Evolutionary conservation across 2,797 vertebrate genomes (phyloP).

Genomic region (Xerus rutilus): DNA sequence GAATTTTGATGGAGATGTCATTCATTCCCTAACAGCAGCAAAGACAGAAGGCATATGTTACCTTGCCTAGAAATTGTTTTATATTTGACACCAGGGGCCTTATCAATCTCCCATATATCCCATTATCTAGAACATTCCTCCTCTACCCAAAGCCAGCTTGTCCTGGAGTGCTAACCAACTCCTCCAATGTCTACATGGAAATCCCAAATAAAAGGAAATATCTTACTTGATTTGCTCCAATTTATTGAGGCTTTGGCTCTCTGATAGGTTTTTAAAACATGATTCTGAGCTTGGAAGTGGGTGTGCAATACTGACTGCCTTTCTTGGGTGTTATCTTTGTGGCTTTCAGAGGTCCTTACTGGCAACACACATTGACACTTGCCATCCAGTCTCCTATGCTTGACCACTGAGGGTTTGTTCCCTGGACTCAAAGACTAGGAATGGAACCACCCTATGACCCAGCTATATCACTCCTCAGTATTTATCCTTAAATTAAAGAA

Average conservation of each 20-base stretch:
- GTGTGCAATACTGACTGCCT: neutral
- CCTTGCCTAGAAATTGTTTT: neutral
- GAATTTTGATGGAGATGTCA: neutral
- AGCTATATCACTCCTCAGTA: too few species aligned
- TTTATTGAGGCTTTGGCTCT: neutral
- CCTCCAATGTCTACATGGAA: neutral
- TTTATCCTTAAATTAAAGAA: too few species aligned
- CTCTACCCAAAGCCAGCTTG: neutral
- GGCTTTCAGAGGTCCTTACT: neutral
- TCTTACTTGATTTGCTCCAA: neutral
- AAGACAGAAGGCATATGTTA: neutral
- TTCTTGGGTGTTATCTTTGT: neutral
- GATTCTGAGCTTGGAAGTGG: neutral
- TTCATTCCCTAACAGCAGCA: neutral
- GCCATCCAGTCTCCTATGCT: neutral
- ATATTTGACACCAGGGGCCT: neutral
- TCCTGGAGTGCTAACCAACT: neutral
- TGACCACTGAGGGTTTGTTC: neutral
- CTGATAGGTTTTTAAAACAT: neutral
- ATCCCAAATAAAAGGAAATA: neutral
- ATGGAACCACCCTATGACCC: too few species aligned
- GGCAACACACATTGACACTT: neutral
- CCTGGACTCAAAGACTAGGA: too few species aligned
- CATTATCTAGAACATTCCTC: neutral
- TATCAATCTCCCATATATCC: neutral